Evolutionary conservation across 2,113 vertebrate species (phyloP), one percentile per base, ranked within the genome.

Genomic region (Epinephelus cyanopodus): DNA sequence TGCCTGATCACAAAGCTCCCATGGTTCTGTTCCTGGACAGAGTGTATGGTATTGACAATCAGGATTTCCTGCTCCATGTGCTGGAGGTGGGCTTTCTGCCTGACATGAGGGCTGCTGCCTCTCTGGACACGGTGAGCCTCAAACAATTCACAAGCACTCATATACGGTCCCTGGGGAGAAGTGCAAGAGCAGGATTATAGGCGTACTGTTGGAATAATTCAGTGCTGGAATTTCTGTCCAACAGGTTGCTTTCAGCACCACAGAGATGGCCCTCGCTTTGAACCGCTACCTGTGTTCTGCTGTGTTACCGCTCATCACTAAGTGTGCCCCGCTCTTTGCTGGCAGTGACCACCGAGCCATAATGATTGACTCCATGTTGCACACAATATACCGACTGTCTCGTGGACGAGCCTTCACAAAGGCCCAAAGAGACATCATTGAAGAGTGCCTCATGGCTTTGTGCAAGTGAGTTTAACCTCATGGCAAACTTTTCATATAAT

Each of bases 311-410:
- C 97, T 99, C 61, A 97, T 99, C 92, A 99, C 97, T 77, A 99
- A 99, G 90, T 98, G 97, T 3, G 97, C 98, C 0, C 97, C 97
- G 0, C 96, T 99, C 0, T 98, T 99, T 18, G 97, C 97, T 2
- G 97, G 97, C 56, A 97, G 97, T 0, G 97, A 99, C 90, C 98
- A 99, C 93, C 94, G 97, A 2, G 97, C 97, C 89, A 98, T 98
- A 89, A 98, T 99, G 97, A 97, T 99, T 42, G 98, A 99, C 94
- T 99, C 98, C 75, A 98, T 99, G 97, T 94, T 99, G 66, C 98
- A 99, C 92, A 99, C 98, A 1, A 96, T 99, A 89, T 99, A 99
- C 93, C 95, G 98, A 3, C 95, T 99, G 27, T 99, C 97, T 15
- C 95, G 97, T 1, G 97, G 97, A n/a, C 96, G 97, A 75, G 97